Conservation (phyloP, 2,113 vertebrate species). For the Chitala chitala region DNA sequence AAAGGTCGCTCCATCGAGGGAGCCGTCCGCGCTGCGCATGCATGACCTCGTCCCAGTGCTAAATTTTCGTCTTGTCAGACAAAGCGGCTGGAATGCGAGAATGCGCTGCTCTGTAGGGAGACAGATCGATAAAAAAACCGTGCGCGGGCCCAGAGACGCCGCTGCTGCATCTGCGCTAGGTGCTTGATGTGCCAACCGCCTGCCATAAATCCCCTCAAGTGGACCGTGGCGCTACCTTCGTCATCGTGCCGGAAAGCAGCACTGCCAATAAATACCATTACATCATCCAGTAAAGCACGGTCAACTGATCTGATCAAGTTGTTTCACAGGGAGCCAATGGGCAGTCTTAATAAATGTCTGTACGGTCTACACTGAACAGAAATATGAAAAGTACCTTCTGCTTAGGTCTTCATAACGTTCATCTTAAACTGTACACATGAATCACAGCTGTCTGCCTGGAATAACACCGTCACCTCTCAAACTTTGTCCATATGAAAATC, state of each 20-base stretch:
- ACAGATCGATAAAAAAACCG: conserved; percentile 62
- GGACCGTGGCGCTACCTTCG: neutral
- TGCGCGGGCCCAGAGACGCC: conserved; percentile 60
- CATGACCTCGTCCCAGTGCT: conserved; percentile 62
- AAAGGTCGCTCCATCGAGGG: conserved; percentile 37
- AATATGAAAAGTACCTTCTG: conserved; percentile 1
- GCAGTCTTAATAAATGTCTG: conserved; percentile 52
- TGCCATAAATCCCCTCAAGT: conserved; percentile 57
- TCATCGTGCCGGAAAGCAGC: conserved; percentile 40
- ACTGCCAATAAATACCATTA: conserved; percentile 53
- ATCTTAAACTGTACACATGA: neutral
- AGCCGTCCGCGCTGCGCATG: conserved; percentile 30
- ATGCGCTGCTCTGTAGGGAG: conserved; percentile 61
- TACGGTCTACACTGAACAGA: conserved; percentile 15
- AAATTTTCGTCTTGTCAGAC: conserved; percentile 64
- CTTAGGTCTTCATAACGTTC: conserved; percentile 3
- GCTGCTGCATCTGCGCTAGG: conserved; percentile 55
- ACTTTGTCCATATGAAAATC: neutral
- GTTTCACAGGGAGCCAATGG: conserved; percentile 54
- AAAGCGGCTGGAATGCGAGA: conserved; percentile 59
- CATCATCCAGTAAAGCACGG: conserved; percentile 54
- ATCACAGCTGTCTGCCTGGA: no score
- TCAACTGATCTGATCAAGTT: conserved; percentile 60
- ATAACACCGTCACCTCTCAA: no score
- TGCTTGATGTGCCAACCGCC: conserved; percentile 11